Conservation (phyloP, 64 coral and sea anemone genomes). For the Dendrophyllia cribrosa region DNA sequence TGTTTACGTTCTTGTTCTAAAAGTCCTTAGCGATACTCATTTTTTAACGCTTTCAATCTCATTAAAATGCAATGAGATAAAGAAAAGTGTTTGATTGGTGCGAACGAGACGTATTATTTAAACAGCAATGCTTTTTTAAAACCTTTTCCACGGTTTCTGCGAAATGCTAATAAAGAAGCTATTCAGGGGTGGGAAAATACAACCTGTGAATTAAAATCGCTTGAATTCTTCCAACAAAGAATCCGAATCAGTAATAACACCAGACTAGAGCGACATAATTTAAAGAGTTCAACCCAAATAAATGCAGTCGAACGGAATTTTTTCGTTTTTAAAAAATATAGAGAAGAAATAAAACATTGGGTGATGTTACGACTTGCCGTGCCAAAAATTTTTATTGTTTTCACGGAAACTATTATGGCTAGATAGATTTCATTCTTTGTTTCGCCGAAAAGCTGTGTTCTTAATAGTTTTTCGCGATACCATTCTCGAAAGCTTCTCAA, state of each 20-base stretch:
- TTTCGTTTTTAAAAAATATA: too few species aligned
- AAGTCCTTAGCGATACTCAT: conserved; percentile 11
- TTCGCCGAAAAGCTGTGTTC: not conserved
- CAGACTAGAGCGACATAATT: too few species aligned
- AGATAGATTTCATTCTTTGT: not conserved
- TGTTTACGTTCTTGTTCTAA: conserved; percentile 24
- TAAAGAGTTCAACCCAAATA: too few species aligned
- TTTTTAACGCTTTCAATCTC: conserved; percentile 9
- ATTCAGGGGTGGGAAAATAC: too few species aligned
- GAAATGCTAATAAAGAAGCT: not conserved
- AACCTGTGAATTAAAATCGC: not conserved
- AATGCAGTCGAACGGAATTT: too few species aligned
- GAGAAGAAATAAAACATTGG: too few species aligned
- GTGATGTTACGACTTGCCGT: not conserved
- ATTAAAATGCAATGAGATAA: conserved; percentile 25
- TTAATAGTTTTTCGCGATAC: not conserved
- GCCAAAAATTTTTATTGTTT: not conserved
- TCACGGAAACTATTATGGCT: not conserved
- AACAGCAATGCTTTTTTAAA: not conserved
- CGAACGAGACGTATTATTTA: not conserved
- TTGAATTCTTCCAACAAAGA: too few species aligned
- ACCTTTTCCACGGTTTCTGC: not conserved
- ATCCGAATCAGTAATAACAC: too few species aligned
- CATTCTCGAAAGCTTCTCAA: not conserved
- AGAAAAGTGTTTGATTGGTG: not conserved